Evolutionary conservation across 2,113 vertebrate genomes (phyloP).

Genomic region (Pontoporia blainvillei): DNA sequence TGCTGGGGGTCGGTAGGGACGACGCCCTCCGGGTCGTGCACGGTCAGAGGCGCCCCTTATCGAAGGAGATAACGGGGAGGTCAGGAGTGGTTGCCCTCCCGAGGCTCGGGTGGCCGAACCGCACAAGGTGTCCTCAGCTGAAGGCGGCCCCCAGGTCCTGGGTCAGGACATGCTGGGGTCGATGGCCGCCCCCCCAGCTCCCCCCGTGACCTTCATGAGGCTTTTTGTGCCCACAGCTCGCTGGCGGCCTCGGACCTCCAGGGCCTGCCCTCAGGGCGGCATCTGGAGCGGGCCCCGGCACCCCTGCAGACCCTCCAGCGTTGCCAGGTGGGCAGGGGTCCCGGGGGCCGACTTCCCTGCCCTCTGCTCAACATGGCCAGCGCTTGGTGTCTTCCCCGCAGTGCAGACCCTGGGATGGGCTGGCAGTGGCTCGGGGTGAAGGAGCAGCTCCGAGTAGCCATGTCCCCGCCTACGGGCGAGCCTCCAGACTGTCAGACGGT

Average conservation of each 20-base stretch:
- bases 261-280: not conserved
- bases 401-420: too few species aligned
- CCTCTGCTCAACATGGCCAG: not conserved
- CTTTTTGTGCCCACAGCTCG: not conserved
- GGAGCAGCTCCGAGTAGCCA: not conserved
- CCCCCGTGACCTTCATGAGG: not conserved
- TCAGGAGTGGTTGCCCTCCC: not conserved
- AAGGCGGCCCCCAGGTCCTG: not conserved
- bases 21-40: not conserved
- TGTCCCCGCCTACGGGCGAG: fast-evolving
- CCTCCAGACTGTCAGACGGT: fast-evolving
- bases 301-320: not conserved
- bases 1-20: slow-evolving; percentile 70
- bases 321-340: not conserved
- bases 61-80: fast-evolving
- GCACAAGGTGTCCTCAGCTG: not conserved
- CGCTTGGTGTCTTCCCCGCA: fast-evolving
- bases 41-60: slow-evolving; percentile 40
- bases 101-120: not conserved
- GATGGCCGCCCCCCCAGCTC: too few species aligned
- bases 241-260: not conserved
- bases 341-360: fast-evolving
- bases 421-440: not conserved
- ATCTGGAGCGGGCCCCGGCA: too few species aligned
- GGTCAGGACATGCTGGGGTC: not conserved